Evolutionary conservation across 1,140 invertebrate species (phyloP), one percentile per base, ranked within the genome.

Genomic region (Drosophila tani): DNA sequence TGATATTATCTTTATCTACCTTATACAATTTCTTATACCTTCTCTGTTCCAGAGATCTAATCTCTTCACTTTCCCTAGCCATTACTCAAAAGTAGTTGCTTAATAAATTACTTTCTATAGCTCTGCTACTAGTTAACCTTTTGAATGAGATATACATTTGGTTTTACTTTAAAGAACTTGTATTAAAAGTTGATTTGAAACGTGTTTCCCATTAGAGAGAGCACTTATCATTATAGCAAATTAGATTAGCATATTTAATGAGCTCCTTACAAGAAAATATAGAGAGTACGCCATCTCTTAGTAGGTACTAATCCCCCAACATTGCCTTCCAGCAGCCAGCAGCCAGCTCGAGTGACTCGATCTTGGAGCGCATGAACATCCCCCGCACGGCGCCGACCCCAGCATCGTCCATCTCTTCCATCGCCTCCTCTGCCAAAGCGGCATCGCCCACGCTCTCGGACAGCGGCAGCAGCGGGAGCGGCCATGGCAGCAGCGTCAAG

Each of bases 401-500:
- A 32, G 46, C 82, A 17, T 53, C 79, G 40, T 29, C 67, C 47
- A 56, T 17, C 43, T n/a, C 58, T 21, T 27, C 45, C 27, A 17
- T n/a, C 40, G 12, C 50, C 24, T 19, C 64, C 17, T 35, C 53
- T 27, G 71, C 63, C 21, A 76, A 92, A 78, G 73, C 85, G 17
- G 74, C 88, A 43, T 92, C 91, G 78, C 91, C 91, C 53, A 92
- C 91, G 49, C 84, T 87, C 50, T 92, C 91, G 50, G 91, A 92
- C 69, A 85, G 91, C 51, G 83, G 82, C 55, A 86, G 63, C 43
- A 55, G 51, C 51, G 63, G 63, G 63, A 71, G 69, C 24, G 50
- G 50, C 15, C 5, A 47, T 56, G 84, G 80, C 47, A 60, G 59
- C 40, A 92, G 88, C 58, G 86, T 92, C 40, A 88, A 86, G 60